These are phyloP conservation scores for Dynastes tityus DNA, from an alignment of 2,888 invertebrate species.

Conservation along the genomic window DNA sequence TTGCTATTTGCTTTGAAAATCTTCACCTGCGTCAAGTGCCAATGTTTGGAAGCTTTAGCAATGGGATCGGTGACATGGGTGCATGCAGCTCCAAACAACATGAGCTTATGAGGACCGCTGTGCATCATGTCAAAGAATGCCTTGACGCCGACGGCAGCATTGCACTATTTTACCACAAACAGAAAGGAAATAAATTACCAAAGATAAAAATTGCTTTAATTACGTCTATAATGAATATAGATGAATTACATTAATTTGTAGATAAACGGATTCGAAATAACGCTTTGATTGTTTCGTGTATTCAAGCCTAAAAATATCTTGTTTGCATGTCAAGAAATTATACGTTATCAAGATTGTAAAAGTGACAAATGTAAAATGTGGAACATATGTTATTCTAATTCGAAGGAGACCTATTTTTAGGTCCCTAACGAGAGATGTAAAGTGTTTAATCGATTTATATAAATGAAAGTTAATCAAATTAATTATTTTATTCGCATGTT, in stretches of 20 bases:
- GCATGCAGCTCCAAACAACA: conserved; percentile 97
- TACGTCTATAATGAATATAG: too few relatives aligned
- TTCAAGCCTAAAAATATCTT: too few relatives aligned
- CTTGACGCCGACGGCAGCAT: conserved; percentile 94
- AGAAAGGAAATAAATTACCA: conserved; percentile 6
- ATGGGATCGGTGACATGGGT: conserved; percentile 97
- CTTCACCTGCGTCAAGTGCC: conserved; percentile 93
- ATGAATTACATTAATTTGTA: background rate
- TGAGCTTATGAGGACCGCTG: conserved; percentile 91
- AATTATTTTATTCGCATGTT: too few relatives aligned
- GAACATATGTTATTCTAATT: too few relatives aligned
- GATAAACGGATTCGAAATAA: background rate
- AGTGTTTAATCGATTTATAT: too few relatives aligned
- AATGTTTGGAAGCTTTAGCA: conserved; percentile 96
- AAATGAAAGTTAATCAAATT: too few relatives aligned
- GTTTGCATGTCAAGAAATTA: too few relatives aligned
- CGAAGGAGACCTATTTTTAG: too few relatives aligned
- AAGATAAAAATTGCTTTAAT: background rate
- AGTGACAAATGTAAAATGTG: too few relatives aligned
- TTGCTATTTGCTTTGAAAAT: too few relatives aligned
- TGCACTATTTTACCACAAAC: conserved; percentile 78
- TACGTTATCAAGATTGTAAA: too few relatives aligned
- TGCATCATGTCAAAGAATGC: conserved; percentile 98
- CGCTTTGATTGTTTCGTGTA: background rate
- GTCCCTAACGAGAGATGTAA: too few relatives aligned